phyloP scores from a whole-genome alignment of 2,797 vertebrate species.

The Pseudomugil tenellus region DNA sequence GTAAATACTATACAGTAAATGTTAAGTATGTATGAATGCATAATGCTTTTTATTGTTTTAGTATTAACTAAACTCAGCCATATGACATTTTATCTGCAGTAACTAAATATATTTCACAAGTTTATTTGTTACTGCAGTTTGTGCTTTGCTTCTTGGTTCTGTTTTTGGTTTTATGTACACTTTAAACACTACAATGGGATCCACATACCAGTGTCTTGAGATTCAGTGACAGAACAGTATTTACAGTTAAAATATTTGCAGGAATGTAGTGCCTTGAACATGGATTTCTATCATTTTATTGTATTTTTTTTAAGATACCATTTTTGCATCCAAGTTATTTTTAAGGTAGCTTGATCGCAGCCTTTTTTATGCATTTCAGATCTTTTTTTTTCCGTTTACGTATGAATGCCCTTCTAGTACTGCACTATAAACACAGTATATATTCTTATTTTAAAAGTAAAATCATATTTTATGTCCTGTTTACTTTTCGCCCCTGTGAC shows the following conservation, averaged over 20 bases:
- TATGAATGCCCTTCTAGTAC: constrained; percentile 79
- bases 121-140: constrained; percentile 50
- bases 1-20: constrained; percentile 45
- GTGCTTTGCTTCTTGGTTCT: constrained; percentile 49
- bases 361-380: constrained; percentile 66
- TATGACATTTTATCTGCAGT: constrained; percentile 69
- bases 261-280: constrained; percentile 93
- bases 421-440: constrained; percentile 83
- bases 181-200: constrained; percentile 78
- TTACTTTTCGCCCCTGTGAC: constrained; percentile 76
- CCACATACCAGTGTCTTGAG: constrained; percentile 68
- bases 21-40: constrained; percentile 57
- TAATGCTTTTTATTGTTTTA: constrained; percentile 68
- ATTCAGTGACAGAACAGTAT: constrained; percentile 60
- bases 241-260: constrained; percentile 79
- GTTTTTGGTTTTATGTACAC: constrained; percentile 44
- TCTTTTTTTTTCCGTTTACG: constrained; percentile 73
- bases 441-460: constrained; percentile 80
- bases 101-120: constrained; percentile 71
- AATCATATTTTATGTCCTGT: constrained; percentile 67
- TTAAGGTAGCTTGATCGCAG: constrained; percentile 67
- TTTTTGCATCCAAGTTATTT: constrained; percentile 78
- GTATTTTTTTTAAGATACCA: constrained; percentile 74
- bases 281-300: constrained; percentile 50
- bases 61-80: constrained; percentile 73